A percentile compares a stretch with the other conserved stretches of the same genome.
These are phyloP conservation scores for Cyaniris semiargus DNA, from an alignment of 2,888 invertebrate genomes.

Conservation along the genomic window DNA sequence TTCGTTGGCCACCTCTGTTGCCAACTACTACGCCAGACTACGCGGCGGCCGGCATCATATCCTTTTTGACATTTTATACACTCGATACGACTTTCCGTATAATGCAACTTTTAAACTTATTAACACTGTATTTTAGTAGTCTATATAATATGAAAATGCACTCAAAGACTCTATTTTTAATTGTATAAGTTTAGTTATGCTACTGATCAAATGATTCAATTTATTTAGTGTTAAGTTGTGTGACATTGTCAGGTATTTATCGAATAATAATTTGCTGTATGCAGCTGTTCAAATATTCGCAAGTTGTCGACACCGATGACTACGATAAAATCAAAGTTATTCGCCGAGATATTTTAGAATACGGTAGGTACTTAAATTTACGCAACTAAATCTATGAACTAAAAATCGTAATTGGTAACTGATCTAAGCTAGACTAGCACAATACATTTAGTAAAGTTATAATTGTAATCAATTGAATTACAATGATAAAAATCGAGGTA, in stretches of 20 bases:
- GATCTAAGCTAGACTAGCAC: not conserved
- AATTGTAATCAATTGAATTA: not conserved
- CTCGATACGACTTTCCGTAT: not conserved
- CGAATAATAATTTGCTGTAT: not conserved
- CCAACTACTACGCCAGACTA: conserved; percentile 57
- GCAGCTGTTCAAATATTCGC: conserved; percentile 29
- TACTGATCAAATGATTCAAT: not conserved
- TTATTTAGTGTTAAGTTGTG: not conserved
- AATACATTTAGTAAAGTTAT: not conserved
- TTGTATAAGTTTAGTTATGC: no score
- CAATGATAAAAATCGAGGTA: no score
- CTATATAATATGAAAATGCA: no score
- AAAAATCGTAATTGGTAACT: not conserved
- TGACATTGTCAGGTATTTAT: conserved; percentile 4
- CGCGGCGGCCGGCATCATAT: conserved; percentile 59
- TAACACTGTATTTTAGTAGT: no score
- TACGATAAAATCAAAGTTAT: conserved; percentile 20
- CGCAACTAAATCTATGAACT: not conserved
- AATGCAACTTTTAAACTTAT: not conserved
- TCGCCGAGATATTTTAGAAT: conserved; percentile 13
- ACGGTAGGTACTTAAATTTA: not conserved
- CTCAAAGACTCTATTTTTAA: no score
- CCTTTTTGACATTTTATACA: not conserved
- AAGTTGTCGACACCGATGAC: not conserved
- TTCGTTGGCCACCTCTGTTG: conserved; percentile 64